These are phyloP conservation scores for Microtus montanus DNA, from an alignment of 2,113 vertebrate genomes.

Conservation along the genomic window DNA sequence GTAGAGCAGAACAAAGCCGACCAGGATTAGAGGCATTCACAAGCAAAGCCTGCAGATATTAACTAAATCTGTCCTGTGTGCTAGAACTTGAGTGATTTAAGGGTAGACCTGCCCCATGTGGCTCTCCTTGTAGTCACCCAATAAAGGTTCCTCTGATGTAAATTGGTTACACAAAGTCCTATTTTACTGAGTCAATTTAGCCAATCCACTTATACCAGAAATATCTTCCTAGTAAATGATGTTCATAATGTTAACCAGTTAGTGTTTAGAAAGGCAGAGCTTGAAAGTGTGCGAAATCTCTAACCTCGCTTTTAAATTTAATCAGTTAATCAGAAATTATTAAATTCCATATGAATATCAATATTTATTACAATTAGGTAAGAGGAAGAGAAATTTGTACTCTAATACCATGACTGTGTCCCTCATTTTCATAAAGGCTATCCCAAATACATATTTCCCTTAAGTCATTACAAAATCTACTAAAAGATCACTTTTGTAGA, in stretches of 20 bases:
- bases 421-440: not conserved
- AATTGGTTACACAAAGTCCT: not conserved
- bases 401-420: not conserved
- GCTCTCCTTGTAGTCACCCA: not conserved
- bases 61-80: accelerated
- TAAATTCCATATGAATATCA: conserved; percentile 4
- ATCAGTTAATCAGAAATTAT: not conserved
- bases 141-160: not conserved
- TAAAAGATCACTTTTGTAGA: not conserved
- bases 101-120: not conserved
- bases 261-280: not conserved
- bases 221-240: not conserved
- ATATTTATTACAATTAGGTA: not conserved
- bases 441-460: not conserved
- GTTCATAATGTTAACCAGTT: not conserved
- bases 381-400: not conserved
- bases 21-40: not conserved
- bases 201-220: not conserved
- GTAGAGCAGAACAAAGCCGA: not conserved
- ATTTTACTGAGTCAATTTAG: not conserved
- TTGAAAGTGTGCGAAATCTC: not conserved
- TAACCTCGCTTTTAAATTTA: not conserved
- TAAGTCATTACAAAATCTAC: not conserved
- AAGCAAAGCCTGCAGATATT: not conserved
- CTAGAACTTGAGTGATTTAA: not conserved